Conservation (phyloP, 2,888 invertebrate genomes). For the Artemia sinica region DNA sequence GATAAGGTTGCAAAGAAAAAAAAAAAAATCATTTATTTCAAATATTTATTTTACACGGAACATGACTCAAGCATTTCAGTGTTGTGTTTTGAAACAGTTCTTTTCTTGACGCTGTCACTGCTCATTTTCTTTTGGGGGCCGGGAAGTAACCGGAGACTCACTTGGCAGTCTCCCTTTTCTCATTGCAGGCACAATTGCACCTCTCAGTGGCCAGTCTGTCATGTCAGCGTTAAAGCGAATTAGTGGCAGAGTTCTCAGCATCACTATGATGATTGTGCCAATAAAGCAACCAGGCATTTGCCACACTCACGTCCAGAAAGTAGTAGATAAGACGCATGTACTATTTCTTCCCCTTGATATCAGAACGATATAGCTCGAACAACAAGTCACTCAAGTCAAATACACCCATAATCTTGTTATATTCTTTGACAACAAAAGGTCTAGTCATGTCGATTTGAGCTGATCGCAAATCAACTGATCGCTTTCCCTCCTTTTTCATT, state of each 20-base stretch:
- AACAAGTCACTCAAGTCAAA: not conserved
- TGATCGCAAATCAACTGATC: too few species aligned
- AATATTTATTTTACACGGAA: too few species aligned
- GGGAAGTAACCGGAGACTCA: not conserved
- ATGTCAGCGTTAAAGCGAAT: not conserved
- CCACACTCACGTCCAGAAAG: not conserved
- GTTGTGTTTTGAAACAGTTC: too few species aligned
- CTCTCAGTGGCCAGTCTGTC: not conserved
- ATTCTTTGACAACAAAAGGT: constrained; percentile 12
- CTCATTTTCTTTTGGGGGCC: too few species aligned
- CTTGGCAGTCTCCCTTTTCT: not conserved
- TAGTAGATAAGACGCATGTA: not conserved
- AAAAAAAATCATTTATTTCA: too few species aligned
- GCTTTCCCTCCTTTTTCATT: too few species aligned
- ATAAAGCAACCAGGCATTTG: constrained; percentile 12
- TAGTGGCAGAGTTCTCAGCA: not conserved
- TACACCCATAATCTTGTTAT: constrained; percentile 10
- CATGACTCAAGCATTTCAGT: too few species aligned
- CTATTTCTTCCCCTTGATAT: not conserved
- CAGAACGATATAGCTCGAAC: not conserved
- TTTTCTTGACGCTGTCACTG: too few species aligned
- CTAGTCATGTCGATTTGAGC: not conserved
- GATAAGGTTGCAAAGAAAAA: too few species aligned
- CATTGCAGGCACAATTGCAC: not conserved
- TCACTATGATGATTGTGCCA: not conserved